Conservation (phyloP, 2,113 vertebrate species). For the Amia ocellicauda region DNA sequence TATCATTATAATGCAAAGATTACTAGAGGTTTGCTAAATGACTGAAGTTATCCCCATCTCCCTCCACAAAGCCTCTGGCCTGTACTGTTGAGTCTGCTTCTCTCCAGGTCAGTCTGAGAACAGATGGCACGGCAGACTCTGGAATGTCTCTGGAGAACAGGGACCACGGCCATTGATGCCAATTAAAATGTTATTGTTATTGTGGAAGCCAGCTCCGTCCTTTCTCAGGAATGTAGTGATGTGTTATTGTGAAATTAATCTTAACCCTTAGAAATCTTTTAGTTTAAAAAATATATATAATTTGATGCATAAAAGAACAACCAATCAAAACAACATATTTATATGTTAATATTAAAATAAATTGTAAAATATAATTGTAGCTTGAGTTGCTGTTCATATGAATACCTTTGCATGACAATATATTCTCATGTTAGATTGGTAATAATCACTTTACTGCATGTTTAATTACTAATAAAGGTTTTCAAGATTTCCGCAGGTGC, state of each 20-base stretch:
- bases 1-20: no score
- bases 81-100: background rate
- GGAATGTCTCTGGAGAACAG: constrained; percentile 1
- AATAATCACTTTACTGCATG: no score
- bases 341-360: background rate
- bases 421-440: no score
- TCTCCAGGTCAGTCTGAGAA: constrained; percentile 5
- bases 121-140: constrained; percentile 4
- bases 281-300: background rate
- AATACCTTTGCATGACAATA: no score
- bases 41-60: no score
- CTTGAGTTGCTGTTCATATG: no score
- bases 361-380: no score
- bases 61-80: no score
- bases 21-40: no score
- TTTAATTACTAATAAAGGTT: no score
- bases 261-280: background rate
- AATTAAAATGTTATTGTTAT: constrained; percentile 23
- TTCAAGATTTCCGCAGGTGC: no score
- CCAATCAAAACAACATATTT: background rate
- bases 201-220: constrained; percentile 6
- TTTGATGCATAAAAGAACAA: background rate
- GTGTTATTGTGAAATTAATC: background rate
- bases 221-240: constrained; percentile 12
- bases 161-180: background rate